Base-by-base conservation (phyloP, 2,888 invertebrate species). In the Stomorhina lunata region DNA sequence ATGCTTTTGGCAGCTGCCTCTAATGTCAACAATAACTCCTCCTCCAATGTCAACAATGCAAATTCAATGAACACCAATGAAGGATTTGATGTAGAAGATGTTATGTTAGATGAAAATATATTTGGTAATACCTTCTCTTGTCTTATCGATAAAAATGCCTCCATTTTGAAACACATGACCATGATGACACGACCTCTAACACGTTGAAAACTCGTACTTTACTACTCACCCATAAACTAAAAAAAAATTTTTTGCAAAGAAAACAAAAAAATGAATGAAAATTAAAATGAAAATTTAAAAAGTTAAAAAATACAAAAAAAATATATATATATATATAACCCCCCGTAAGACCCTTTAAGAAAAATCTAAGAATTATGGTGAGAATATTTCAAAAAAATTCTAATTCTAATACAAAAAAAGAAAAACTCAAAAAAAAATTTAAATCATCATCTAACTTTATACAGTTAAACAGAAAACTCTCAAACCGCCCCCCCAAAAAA, bases 171-270 rank as follows among this genome's bases (percentile, higher is more conserved):
- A 76, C 88, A 89, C 84, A 87, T 89, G 22, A 86, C 88, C 32
- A 87, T 89, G 86, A 86, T 87, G 55, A 86, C 88, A 68, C 87
- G 89, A 27, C 89, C 89, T 66, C 81, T 89, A 71, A 89, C 89
- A 71, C 89, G 89, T 83, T 89, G 84, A 86, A 85, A 69, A 22
- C 53, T n/a, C n/a, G n/a, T n/a, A 71, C 72, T 32, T 80, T 50
- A 63, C 37, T n/a, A 77, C 66, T 55, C 59, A 29, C 40, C 43
- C 7, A 22, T 40, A 63, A 50, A 66, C 27, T 27, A 61, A 69
- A 55, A 43, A 50, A 50, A 68, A 61, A 53, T 12, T 59, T 25
- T 63, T 29, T 57, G 57, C 32, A 45, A 22, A 40, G 43, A 63
- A 71, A 12, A 71, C 22, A 10, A 5, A 40, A 61, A 53, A 53